These are phyloP conservation scores for Corythornis leucogaster DNA, from an alignment of 2,797 vertebrate genomes.

Conservation along the genomic window DNA sequence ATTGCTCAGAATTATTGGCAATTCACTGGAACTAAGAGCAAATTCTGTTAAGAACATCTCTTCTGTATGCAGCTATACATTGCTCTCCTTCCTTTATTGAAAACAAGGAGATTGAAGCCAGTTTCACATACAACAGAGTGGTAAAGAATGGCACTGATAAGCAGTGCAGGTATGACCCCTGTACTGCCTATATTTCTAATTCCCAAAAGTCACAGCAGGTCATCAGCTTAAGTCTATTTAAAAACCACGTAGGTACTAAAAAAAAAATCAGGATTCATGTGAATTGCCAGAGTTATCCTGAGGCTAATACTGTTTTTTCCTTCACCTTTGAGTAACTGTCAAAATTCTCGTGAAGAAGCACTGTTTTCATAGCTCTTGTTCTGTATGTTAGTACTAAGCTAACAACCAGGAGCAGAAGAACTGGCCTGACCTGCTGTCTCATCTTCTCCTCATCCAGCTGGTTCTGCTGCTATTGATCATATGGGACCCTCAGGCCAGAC, in stretches of 20 bases:
- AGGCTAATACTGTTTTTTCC: not conserved
- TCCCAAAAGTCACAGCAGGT: not conserved
- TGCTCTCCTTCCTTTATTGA: not conserved
- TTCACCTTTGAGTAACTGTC: conserved; percentile 6
- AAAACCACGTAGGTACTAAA: not conserved
- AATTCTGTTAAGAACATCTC: not conserved
- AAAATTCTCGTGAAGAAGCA: not conserved
- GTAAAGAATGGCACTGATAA: not conserved
- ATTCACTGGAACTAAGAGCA: not conserved
- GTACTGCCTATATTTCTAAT: not conserved
- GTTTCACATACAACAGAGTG: not conserved
- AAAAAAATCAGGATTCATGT: not conserved
- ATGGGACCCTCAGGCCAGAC: not conserved
- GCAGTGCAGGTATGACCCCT: not conserved
- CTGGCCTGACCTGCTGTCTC: not conserved
- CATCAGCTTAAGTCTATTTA: not conserved
- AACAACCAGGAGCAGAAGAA: not conserved
- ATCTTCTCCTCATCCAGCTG: not conserved
- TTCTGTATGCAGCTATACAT: not conserved
- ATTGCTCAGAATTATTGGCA: not conserved
- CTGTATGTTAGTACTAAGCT: not conserved
- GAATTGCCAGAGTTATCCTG: not conserved
- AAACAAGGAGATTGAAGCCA: not conserved
- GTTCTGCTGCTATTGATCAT: not conserved
- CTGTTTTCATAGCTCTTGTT: not conserved